Evolutionary conservation across 2,113 vertebrate species (phyloP), one percentile per base, ranked within the genome.

Genomic region (Vidua chalybeata): DNA sequence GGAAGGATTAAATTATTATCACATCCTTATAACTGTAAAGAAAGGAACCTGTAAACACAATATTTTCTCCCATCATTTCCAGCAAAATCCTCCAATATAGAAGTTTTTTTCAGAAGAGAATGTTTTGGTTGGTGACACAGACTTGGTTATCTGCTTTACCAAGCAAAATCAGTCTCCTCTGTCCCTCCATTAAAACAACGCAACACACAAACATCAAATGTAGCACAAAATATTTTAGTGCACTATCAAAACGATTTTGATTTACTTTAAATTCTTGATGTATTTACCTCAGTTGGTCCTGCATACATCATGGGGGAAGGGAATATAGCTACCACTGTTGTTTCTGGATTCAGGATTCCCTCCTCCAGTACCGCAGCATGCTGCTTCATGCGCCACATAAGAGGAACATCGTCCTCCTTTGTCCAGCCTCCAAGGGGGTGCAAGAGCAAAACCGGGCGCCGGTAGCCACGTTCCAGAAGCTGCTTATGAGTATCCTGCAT

Each of bases 231-330:
- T 9, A 63, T 28, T 63, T 83, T 0, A 56, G 9, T 5, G 46
- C 19, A 5, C 19, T n/a, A 54, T 24, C 33, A 64, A 61, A 91
- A 67, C 13, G 13, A 6, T 7, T 56, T 55, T 35, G 37, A 39
- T 96, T 59, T 56, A 16, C 56, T 94, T 75, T 46, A 27, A 79
- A 54, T 27, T 72, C 19, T 13, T 12, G 26, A 55, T 54, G 24
- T 4, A 43, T 22, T 96, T 98, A 99, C 99, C 99, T 99, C 99
- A 3, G 99, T 99, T 79, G 99, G 99, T 37, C 99, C 99, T 6
- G 99, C 99, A 72, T 99, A 99, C 99, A 99, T 99, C 99, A 99
- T 99, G 61, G 99, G 99, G 22, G 99, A 99, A 23, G 99, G 99
- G 86, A 99, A 99, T 97, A 99, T 99, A 66, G 99, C 99, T 87